Base-by-base conservation (phyloP, 2,113 vertebrate genomes). In the Poeciliopsis turrubarensis region DNA sequence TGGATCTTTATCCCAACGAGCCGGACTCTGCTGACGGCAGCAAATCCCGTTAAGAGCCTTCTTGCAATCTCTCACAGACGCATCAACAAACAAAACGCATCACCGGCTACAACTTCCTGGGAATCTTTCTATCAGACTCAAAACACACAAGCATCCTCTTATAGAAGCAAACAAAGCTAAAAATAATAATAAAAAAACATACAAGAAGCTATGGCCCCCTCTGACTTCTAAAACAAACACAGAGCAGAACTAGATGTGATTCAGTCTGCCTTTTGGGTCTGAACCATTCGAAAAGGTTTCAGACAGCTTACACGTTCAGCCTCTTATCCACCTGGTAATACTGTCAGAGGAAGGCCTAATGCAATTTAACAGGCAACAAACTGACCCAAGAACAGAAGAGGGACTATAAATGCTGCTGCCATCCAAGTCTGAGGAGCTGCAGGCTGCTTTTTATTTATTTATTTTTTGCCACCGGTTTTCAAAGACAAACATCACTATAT, bases 1-100 rank as follows among this genome's bases (percentile, higher is more conserved):
- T 29, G 44, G 61, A 51, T 75, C 68, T 88, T 91, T 82, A 92
- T 88, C 80, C 87, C 10, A 0, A 67, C 10, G 37, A 91, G 82
- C 87, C 7, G 1, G 72, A 82, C 82, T 68, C 15, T 1, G 63
- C 85, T 87, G 85, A 90, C 82, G 14, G 67, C 68, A 77, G 76
- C 86, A 89, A 93, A 94, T 93, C 89, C 89, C 71, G 73, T 89
- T 93, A 92, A 86, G 77, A 84, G 73, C 67, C 51, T 31, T 88
- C 71, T 30, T n/a, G 27, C 82, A 75, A 77, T 77, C 73, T 71
- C 71, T 73, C 27, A 68, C 73, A 47, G 11, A 72, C 77, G 72
- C 30, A 72, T 61, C 65, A 79, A 68, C 60, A 63, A 70, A 72
- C 19, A 62, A 60, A 39, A 29, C 61, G 78, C 41, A 30, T 5